These are phyloP conservation scores for Periophthalmus modestus DNA, from an alignment of 2,113 vertebrate genomes.

Conservation along the genomic window DNA sequence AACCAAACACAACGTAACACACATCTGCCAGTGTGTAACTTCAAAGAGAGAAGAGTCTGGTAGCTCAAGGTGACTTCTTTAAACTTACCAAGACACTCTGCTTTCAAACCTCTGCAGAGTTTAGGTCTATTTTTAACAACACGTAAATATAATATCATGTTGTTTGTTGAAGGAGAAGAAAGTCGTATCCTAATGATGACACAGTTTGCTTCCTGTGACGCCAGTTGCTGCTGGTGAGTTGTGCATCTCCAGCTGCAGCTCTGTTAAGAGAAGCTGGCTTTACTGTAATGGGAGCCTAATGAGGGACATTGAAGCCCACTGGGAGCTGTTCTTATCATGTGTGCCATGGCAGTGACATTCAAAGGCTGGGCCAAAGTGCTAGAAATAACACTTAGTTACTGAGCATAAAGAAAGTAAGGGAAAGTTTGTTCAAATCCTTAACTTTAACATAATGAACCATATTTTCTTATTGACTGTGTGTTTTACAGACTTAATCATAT, in stretches of 20 bases:
- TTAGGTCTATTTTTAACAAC: not conserved
- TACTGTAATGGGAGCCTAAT: not conserved
- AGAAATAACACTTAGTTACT: too few species aligned
- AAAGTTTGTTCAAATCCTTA: not conserved
- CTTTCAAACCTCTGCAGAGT: not conserved
- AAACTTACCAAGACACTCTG: not conserved
- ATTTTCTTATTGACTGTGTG: not conserved
- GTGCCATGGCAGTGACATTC: not conserved
- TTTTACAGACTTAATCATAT: not conserved
- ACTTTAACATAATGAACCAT: not conserved
- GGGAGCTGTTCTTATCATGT: not conserved
- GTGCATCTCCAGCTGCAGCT: not conserved
- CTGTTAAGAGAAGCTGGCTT: not conserved
- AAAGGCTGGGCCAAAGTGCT: not conserved
- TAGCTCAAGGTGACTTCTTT: conserved; percentile 36
- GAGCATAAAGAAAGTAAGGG: too few species aligned
- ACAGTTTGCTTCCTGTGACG: not conserved
- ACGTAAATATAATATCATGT: not conserved
- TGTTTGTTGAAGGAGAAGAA: not conserved
- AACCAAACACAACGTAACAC: conserved; percentile 45
- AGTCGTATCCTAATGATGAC: not conserved
- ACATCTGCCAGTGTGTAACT: conserved; percentile 57
- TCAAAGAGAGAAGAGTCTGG: conserved; percentile 47
- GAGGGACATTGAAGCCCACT: not conserved
- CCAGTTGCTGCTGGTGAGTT: not conserved